Percentiles rank a stretch among this genome's conserved stretches.
phyloP scores from a whole-genome alignment of 2,888 invertebrate genomes.

The Rotaria magnacalcarata region DNA sequence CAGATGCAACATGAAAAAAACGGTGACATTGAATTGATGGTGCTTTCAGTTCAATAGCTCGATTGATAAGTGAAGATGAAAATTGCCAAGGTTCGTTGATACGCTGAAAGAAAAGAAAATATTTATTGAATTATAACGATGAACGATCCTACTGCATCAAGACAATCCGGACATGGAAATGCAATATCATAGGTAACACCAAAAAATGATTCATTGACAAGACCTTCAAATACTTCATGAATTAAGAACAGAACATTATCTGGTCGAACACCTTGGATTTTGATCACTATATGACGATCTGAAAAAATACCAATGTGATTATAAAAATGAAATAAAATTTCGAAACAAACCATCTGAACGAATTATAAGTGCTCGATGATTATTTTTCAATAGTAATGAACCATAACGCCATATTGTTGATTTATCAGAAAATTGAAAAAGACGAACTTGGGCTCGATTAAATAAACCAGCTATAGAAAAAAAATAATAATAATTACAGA shows the following conservation, averaged over 20 bases:
- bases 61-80: conserved; percentile 51
- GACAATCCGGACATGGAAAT: conserved; percentile 56
- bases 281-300: conserved; percentile 51
- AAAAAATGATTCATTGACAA: conserved; percentile 55
- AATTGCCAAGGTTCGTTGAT: conserved; percentile 51
- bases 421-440: conserved; percentile 55
- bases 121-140: too few relatives aligned
- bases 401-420: conserved; percentile 58
- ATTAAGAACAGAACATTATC: conserved; percentile 57
- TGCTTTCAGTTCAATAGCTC: conserved; percentile 53
- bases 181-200: conserved; percentile 56
- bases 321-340: neutral
- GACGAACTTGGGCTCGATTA: conserved; percentile 58
- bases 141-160: conserved; percentile 40
- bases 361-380: conserved; percentile 54
- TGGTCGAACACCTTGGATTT: conserved; percentile 54
- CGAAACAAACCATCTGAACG: conserved; percentile 50
- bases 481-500: neutral
- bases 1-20: conserved; percentile 55
- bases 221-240: conserved; percentile 56
- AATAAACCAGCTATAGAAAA: conserved; percentile 54
- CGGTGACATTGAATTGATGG: conserved; percentile 57
- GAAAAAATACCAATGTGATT: too few relatives aligned
- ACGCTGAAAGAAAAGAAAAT: neutral
- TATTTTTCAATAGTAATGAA: conserved; percentile 56